Base-by-base conservation (phyloP, 1,140 invertebrate species). In the Sesamia nonagrioides region DNA sequence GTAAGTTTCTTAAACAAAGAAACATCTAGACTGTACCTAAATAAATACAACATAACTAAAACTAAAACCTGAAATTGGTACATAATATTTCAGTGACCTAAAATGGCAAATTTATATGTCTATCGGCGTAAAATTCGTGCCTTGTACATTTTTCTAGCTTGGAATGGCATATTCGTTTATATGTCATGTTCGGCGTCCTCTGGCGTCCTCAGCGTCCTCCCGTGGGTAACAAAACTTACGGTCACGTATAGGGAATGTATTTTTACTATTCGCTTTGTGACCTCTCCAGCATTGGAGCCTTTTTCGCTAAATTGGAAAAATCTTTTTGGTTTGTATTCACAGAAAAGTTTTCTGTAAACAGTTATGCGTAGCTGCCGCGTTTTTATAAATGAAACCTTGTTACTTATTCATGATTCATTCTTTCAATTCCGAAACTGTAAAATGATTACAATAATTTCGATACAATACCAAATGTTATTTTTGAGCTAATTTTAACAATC, bases 271-370 rank as follows among this genome's bases (percentile, higher is more conserved):
- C 84, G 84, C 83, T 85, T 82, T 89, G 86, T 84, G 83, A 86
- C 83, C 86, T 81, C 80, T 80, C 82, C 81, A 78, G 83, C 80
- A 86, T 84, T 84, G 61, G 82, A 81, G 79, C 81, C 86, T 87
- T 88, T 89, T 82, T 87, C 83, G 81, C 79, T 83, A 88, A 91
- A 89, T 89, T 89, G 88, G 85, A 88, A 89, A 91, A 86, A 86
- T 86, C 86, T 87, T 86, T 86, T 76, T 74, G 81, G 79, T 83
- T 75, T 81, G 80, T 82, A 83, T 82, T 89, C 84, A 84, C 82
- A 61, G 84, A 76, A 87, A 84, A 87, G 74, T 85, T 81, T 86
- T 84, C 73, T 77, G 82, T 82, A 80, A 86, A 84, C 82, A 85
- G 81, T 84, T 75, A 78, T 48, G 52, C 52, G 17, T 68, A 56